Percentiles rank a stretch among this genome's conserved stretches.
Conservation (phyloP, 2,113 vertebrate genomes). For the Leiothrix lutea region DNA sequence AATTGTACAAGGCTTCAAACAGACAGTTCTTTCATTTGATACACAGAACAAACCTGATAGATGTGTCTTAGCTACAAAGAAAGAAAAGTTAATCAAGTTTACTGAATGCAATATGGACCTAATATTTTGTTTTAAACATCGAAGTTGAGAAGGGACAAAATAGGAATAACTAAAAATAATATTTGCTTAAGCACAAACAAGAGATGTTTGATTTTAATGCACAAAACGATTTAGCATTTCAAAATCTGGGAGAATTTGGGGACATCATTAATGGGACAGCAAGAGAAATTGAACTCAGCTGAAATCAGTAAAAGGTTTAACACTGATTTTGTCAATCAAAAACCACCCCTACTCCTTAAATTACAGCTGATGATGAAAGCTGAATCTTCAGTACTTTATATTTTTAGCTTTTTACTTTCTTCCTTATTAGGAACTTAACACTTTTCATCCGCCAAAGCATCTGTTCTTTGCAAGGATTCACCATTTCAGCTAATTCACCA, state of each 20-base stretch:
- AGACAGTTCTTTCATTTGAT: not conserved
- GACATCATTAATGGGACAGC: not conserved
- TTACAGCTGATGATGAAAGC: not conserved
- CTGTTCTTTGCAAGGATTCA: not conserved
- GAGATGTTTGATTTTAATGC: accelerated
- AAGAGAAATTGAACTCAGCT: not conserved
- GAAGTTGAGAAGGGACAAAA: not conserved
- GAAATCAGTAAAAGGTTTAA: not conserved
- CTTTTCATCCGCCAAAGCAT: not conserved
- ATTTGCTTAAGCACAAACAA: not conserved
- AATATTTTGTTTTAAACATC: not conserved
- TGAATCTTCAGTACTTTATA: not conserved
- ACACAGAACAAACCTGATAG: not conserved
- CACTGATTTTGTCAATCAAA: not conserved
- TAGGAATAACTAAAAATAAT: not conserved
- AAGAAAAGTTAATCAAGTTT: not conserved
- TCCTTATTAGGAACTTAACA: not conserved
- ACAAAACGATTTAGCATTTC: not conserved
- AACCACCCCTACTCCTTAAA: accelerated
- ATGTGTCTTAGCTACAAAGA: not conserved
- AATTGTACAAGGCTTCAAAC: not conserved
- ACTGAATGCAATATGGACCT: not conserved
- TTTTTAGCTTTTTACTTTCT: not conserved
- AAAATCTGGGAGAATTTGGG: not conserved
- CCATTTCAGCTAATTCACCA: not conserved